Conservation (phyloP, 2,113 vertebrate species). For the Rattus rattus region DNA sequence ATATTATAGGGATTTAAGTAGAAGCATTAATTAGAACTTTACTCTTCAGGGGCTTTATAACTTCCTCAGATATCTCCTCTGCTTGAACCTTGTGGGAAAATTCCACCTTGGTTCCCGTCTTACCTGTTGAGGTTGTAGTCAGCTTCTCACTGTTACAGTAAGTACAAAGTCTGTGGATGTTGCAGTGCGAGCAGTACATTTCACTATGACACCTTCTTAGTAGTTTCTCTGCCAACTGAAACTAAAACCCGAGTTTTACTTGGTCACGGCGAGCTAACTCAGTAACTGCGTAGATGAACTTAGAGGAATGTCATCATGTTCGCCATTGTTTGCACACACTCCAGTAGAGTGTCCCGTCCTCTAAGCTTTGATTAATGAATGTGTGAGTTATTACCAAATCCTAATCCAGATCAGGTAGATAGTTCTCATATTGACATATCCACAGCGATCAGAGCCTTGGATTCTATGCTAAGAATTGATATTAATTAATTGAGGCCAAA, state of each 20-base stretch:
- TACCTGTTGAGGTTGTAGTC: not conserved
- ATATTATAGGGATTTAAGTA: slow-evolving; percentile 12
- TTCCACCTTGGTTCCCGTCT: slow-evolving; percentile 9
- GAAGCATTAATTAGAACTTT: slow-evolving; percentile 32
- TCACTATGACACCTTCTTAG: not conserved
- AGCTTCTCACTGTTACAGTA: slow-evolving; percentile 8
- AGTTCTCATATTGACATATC: not conserved
- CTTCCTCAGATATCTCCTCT: not conserved
- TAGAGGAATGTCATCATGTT: not conserved
- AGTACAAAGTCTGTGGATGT: slow-evolving; percentile 26
- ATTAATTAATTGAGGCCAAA: slow-evolving; percentile 69
- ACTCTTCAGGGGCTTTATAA: slow-evolving; percentile 10
- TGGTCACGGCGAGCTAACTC: slow-evolving; percentile 40
- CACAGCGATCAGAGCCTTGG: not conserved
- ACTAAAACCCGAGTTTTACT: slow-evolving; percentile 43
- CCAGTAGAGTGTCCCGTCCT: not conserved
- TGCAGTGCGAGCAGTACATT: slow-evolving; percentile 21
- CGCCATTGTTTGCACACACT: not conserved
- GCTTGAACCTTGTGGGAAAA: not conserved
- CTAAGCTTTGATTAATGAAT: slow-evolving; percentile 51
- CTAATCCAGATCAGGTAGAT: not conserved
- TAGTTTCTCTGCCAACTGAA: not conserved
- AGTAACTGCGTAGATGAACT: not conserved
- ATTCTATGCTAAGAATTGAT: slow-evolving; percentile 70
- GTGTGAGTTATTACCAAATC: slow-evolving; percentile 22